Evolutionary conservation across 2,113 vertebrate genomes (phyloP).

Genomic region (Thinocorus orbignyianus): DNA sequence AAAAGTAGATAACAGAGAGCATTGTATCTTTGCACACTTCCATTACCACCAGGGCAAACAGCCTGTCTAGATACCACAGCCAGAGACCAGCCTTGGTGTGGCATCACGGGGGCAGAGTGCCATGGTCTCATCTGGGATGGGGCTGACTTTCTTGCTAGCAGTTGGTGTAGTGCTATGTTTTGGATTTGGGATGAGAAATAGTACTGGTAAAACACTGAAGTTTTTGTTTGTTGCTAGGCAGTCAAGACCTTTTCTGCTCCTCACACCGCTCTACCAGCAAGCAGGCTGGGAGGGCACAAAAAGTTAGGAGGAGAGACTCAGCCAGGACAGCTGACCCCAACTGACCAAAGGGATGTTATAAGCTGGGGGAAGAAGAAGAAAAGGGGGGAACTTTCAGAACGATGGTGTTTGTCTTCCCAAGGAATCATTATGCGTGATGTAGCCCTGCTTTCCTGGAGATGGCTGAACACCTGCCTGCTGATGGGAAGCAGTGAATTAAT

Average conservation of each 20-base stretch:
- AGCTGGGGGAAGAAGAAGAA: neutral
- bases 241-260: neutral
- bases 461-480: neutral
- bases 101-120: neutral
- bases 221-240: neutral
- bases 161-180: neutral
- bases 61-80: neutral
- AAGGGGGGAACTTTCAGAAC: neutral
- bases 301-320: neutral
- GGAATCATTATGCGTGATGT: neutral
- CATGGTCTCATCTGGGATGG: neutral
- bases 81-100: neutral
- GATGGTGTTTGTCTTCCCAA: neutral
- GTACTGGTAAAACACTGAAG: neutral
- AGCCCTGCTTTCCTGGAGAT: neutral
- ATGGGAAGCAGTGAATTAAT: neutral
- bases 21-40: fast-evolving
- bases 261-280: neutral
- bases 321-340: neutral
- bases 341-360: neutral
- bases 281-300: neutral
- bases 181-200: neutral
- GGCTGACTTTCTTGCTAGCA: neutral
- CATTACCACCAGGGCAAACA: neutral
- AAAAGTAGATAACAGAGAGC: neutral